These are phyloP conservation scores for Hypomecis atomaria DNA, from an alignment of 2,888 invertebrate species.

Conservation along the genomic window DNA sequence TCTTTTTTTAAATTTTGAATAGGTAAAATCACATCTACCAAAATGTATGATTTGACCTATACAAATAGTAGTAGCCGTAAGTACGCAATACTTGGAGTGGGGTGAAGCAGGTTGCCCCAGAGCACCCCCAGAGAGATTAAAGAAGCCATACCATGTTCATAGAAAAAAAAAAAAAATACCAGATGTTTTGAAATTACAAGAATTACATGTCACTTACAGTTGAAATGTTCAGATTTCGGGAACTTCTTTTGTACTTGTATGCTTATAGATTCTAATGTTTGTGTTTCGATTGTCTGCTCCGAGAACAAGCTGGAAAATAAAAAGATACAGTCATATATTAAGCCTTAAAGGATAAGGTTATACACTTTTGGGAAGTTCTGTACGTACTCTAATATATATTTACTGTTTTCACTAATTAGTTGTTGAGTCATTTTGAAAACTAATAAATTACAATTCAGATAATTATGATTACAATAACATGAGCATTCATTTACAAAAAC, in stretches of 20 bases:
- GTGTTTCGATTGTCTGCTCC: conserved; percentile 89
- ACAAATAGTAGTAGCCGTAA: too few relatives aligned
- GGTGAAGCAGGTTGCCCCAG: too few relatives aligned
- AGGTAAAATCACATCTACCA: too few relatives aligned
- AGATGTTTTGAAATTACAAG: background rate
- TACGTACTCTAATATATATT: conserved; percentile 80
- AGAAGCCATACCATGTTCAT: too few relatives aligned
- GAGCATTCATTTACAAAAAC: too few relatives aligned
- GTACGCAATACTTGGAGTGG: too few relatives aligned
- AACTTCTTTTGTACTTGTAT: conserved; percentile 92
- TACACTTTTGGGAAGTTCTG: background rate
- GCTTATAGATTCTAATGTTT: conserved; percentile 90
- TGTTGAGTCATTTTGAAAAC: conserved; percentile 69
- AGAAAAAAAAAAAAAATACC: too few relatives aligned
- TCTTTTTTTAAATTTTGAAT: too few relatives aligned
- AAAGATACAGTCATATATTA: conserved; percentile 8
- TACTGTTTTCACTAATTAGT: conserved; percentile 76
- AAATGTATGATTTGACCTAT: too few relatives aligned
- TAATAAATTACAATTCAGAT: background rate
- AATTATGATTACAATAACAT: background rate
- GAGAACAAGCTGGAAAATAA: conserved; percentile 86
- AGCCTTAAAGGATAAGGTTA: too few relatives aligned
- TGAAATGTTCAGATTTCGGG: conserved; percentile 91
- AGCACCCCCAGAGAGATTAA: too few relatives aligned
- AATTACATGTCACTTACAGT: conserved; percentile 77